Conservation (phyloP, 2,797 vertebrate genomes). For the Tragopan temminckii region DNA sequence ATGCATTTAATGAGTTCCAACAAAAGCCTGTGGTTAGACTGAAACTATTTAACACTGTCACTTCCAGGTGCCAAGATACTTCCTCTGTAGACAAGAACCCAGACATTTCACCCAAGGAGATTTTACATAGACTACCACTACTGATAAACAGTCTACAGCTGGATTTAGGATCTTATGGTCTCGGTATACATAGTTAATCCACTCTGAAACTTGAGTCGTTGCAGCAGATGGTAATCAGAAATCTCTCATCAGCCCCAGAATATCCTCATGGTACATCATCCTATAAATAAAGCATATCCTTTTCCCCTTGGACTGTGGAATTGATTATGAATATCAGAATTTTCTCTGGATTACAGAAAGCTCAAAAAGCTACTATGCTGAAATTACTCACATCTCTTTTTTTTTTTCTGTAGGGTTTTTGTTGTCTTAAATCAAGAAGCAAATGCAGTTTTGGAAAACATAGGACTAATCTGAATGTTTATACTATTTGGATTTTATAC, state of each 20-base stretch:
- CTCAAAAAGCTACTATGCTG: background rate
- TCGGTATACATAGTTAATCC: constrained; percentile 26
- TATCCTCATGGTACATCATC: background rate
- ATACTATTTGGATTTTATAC: background rate
- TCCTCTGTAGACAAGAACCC: background rate
- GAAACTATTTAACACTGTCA: background rate
- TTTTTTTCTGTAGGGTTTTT: background rate
- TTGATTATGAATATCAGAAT: background rate
- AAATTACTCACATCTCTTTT: background rate
- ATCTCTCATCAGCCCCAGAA: constrained; percentile 50
- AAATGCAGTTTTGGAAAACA: background rate
- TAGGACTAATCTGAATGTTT: background rate
- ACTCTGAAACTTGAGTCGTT: constrained; percentile 53
- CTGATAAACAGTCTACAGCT: constrained; percentile 33
- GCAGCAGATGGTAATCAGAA: constrained; percentile 66
- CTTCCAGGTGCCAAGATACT: background rate
- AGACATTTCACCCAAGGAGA: background rate
- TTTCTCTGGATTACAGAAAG: background rate
- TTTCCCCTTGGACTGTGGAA: background rate
- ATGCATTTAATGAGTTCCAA: background rate
- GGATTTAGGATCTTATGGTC: constrained; percentile 36
- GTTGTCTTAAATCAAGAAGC: background rate
- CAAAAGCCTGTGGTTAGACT: background rate
- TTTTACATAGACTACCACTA: background rate
- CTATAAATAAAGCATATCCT: constrained; percentile 45